These are phyloP conservation scores for Entomobrya proxima DNA, from an alignment of 2,888 invertebrate genomes.

Conservation along the genomic window DNA sequence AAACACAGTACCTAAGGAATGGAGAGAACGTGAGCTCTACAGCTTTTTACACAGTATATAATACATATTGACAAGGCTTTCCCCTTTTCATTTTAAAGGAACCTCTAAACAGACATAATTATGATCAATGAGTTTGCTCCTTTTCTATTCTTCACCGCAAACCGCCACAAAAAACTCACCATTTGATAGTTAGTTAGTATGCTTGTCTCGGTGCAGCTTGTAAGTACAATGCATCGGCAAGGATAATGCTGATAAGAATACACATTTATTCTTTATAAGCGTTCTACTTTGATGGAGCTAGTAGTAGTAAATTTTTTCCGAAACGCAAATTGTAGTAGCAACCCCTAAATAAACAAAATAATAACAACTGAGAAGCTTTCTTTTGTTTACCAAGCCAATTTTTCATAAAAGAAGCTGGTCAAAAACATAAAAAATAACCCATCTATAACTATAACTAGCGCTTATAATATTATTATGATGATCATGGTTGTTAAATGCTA, in stretches of 20 bases:
- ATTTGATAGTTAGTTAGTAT: slow-evolving; percentile 1
- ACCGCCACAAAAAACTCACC: slow-evolving; percentile 1
- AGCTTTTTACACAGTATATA: slow-evolving; percentile 4
- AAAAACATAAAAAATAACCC: not conserved
- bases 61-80: slow-evolving; percentile 66
- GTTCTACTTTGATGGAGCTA: not conserved
- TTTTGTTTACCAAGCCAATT: slow-evolving; percentile 14
- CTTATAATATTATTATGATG: too few relatives aligned
- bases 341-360: slow-evolving; percentile 13
- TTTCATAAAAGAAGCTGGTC: slow-evolving; percentile 24
- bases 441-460: too few relatives aligned
- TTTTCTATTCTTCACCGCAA: slow-evolving; percentile 42
- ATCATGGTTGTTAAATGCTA: not conserved
- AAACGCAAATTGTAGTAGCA: not conserved
- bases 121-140: slow-evolving; percentile 75
- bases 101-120: slow-evolving; percentile 72
- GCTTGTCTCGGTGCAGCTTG: not conserved
- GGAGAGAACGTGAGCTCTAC: not conserved
- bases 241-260: not conserved
- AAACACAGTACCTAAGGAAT: not conserved
- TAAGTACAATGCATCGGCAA: not conserved
- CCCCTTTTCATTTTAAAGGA: slow-evolving; percentile 56
- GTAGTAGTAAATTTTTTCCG: not conserved
- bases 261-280: not conserved
- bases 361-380: not conserved